These are phyloP conservation scores for Odocoileus virginianus DNA, from an alignment of 2,113 vertebrate genomes.

Conservation along the genomic window DNA sequence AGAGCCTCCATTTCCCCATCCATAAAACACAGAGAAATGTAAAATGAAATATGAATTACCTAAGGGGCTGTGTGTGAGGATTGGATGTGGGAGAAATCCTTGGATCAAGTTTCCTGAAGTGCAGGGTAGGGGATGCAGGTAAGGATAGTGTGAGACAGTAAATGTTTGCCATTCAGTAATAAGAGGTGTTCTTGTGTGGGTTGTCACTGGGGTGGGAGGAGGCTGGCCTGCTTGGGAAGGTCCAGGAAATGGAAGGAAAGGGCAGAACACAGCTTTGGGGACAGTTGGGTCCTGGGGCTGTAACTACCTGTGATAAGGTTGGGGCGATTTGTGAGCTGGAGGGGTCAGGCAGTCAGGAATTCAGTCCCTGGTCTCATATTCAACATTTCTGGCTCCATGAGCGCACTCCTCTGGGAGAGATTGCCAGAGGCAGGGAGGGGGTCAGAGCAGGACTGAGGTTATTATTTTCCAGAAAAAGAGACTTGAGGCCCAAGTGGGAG, in stretches of 20 bases:
- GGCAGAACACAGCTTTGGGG: background rate
- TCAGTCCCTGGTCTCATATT: background rate
- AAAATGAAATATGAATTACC: background rate
- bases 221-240: background rate
- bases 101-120: background rate
- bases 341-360: background rate
- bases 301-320: background rate
- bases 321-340: background rate
- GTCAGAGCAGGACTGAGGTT: background rate
- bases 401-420: background rate
- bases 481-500: background rate
- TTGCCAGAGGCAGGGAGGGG: background rate
- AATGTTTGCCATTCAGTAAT: background rate
- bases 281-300: background rate
- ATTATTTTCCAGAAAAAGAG: background rate
- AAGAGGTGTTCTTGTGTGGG: background rate
- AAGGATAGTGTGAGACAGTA: background rate
- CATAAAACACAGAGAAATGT: background rate
- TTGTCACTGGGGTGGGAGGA: background rate
- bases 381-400: background rate
- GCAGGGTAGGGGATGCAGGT: background rate
- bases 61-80: background rate
- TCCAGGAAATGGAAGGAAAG: background rate
- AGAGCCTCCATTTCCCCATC: background rate
- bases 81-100: background rate